Evolutionary conservation across 2,888 invertebrate genomes (phyloP), one percentile per base, ranked within the genome.

Genomic region (Idaea dimidiata): DNA sequence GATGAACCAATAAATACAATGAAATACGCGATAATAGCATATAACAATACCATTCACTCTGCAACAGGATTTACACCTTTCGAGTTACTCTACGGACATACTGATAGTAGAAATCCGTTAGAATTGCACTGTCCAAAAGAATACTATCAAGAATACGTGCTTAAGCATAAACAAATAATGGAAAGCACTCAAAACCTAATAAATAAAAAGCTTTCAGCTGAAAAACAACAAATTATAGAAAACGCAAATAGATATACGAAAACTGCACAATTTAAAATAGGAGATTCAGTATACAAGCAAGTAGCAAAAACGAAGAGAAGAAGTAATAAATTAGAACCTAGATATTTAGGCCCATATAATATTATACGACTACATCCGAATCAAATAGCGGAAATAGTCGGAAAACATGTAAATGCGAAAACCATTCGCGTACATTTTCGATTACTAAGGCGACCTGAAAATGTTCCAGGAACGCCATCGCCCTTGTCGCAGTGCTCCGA

Each of bases 81-180:
- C 10, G 76, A 77, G 57, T 16, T 79, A n/a, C 54, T 76, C 18
- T 79, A 68, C 54, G 74, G 69, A 66, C 79, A 74, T 57, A 79
- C 72, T 57, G 68, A 57, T 54, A 73, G 59, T 62, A 72, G 71
- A 71, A 79, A 70, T 62, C 79, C 66, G 59, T 66, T 69, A 71
- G 77, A 75, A 63, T 62, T 70, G 70, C 77, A 71, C 71, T 83
- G 61, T 68, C 74, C 72, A 1, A 68, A 71, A 63, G 73, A 77
- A 69, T 96, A 88, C 74, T 95, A 93, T 24, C 96, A 93, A 16
- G 96, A 96, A 80, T 96, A 95, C 58, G 95, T 94, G 1, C 95
- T 96, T 63, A 95, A 93, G 83, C 97, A 97, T 59, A 72, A 54
- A 55, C 65, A 67, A 63, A 68, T 63, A 64, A 69, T 69, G 64